Percentiles rank a stretch among this genome's conserved stretches.
Conservation (phyloP, 2,888 invertebrate species). For the Mongoloraphidia duomilia region DNA sequence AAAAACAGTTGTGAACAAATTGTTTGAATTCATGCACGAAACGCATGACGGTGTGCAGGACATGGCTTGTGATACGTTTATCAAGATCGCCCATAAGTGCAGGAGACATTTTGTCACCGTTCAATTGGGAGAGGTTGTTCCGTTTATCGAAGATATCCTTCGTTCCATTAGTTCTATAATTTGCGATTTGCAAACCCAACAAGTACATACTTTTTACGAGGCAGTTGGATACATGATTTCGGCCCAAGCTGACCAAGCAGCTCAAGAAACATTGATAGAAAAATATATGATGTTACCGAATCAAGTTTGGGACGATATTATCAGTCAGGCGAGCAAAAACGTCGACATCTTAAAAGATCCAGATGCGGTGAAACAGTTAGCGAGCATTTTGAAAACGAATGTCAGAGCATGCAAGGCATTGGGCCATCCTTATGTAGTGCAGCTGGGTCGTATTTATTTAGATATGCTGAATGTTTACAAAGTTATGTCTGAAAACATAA, state of each 20-base stretch:
- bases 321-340: constrained; percentile 91
- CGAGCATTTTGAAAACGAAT: constrained; percentile 97
- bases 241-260: constrained; percentile 79
- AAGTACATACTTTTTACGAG: constrained; percentile 99
- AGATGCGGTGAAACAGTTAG: constrained; percentile 92
- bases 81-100: constrained; percentile 98
- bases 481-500: constrained; percentile 91
- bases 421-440: constrained; percentile 88
- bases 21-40: constrained; percentile 99
- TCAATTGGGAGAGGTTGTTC: constrained; percentile 90
- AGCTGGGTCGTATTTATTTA: constrained; percentile 91
- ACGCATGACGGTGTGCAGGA: constrained; percentile 99
- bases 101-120: constrained; percentile 93
- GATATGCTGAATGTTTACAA: constrained; percentile 99
- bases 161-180: constrained; percentile 93
- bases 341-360: constrained; percentile 92
- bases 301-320: constrained; percentile 95
- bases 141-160: constrained; percentile 98
- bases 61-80: constrained; percentile 99
- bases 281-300: constrained; percentile 97
- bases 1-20: constrained; percentile 98
- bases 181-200: constrained; percentile 95
- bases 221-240: constrained; percentile 99
- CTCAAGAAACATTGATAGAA: constrained; percentile 89
- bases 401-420: constrained; percentile 97